A percentile compares a stretch with the other conserved stretches of the same genome.
phyloP scores from a whole-genome alignment of 2,888 invertebrate species.

The Dascillus cervinus region DNA sequence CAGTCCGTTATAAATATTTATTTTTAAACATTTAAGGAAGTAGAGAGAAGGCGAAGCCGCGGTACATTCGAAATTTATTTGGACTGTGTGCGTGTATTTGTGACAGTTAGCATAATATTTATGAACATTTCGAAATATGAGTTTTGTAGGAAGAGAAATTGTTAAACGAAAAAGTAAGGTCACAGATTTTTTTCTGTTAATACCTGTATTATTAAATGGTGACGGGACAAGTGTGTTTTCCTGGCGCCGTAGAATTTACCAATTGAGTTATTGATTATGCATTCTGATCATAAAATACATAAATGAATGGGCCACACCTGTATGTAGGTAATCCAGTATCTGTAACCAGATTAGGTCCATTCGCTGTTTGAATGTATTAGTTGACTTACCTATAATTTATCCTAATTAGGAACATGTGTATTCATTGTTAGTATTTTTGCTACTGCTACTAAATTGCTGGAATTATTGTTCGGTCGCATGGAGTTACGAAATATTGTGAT shows the following conservation, averaged over 20 bases:
- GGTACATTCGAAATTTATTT: too few species aligned
- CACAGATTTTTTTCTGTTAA: constrained; percentile 7
- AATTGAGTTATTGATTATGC: constrained; percentile 20
- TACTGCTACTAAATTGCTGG: too few species aligned
- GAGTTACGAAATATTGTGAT: too few species aligned
- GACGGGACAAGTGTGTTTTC: constrained; percentile 14
- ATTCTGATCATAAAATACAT: constrained; percentile 21
- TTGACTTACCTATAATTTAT: constrained; percentile 5
- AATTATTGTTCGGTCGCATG: too few species aligned
- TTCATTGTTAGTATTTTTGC: too few species aligned
- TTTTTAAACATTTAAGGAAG: too few species aligned
- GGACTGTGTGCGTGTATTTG: too few species aligned
- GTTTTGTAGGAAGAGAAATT: constrained; percentile 9
- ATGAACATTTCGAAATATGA: neutral
- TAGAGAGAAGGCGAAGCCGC: too few species aligned
- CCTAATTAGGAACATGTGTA: too few species aligned
- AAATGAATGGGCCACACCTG: constrained; percentile 23
- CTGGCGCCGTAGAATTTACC: constrained; percentile 14
- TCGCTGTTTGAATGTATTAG: neutral
- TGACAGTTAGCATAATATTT: too few species aligned
- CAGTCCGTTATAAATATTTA: too few species aligned
- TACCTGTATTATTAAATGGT: constrained; percentile 10
- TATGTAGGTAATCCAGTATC: constrained; percentile 15
- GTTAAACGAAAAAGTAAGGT: constrained; percentile 9
- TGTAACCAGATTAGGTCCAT: too few species aligned